These are phyloP conservation scores for Carcharodon carcharias DNA, from an alignment of 2,797 vertebrate genomes.

Conservation along the genomic window DNA sequence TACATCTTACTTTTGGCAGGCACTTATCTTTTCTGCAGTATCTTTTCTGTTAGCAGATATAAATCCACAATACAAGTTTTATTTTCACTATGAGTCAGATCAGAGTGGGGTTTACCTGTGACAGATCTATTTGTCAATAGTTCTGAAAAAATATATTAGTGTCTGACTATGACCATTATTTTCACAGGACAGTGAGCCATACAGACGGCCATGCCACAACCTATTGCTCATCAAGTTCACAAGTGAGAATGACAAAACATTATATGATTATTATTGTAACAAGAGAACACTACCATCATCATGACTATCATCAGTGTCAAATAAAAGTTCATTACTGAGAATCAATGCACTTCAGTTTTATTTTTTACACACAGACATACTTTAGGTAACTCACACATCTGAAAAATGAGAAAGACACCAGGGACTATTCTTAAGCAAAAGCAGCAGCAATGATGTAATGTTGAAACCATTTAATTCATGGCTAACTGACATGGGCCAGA, in stretches of 20 bases:
- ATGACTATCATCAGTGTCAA: neutral
- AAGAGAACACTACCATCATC: neutral
- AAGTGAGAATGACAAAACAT: neutral
- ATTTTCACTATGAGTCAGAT: conserved; percentile 1
- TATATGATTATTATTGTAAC: conserved; percentile 1
- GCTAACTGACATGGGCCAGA: neutral
- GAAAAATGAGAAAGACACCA: neutral
- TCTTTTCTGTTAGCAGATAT: conserved; percentile 1
- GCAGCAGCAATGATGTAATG: neutral
- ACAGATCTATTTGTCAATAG: conserved; percentile 12
- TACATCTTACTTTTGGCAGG: neutral
- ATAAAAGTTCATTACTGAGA: neutral
- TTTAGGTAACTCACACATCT: neutral
- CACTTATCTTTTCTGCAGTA: neutral
- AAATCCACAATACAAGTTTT: conserved; percentile 14
- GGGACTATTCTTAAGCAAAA: neutral
- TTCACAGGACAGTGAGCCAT: neutral
- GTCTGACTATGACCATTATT: conserved; percentile 11
- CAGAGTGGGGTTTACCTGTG: neutral
- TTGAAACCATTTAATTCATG: neutral
- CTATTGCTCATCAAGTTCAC: neutral
- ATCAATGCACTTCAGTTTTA: neutral
- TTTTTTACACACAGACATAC: neutral
- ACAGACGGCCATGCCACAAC: neutral
- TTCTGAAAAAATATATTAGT: conserved; percentile 3